Evolutionary conservation across 1,140 invertebrate species (phyloP).

Genomic region (Oreohelix idahoensis): DNA sequence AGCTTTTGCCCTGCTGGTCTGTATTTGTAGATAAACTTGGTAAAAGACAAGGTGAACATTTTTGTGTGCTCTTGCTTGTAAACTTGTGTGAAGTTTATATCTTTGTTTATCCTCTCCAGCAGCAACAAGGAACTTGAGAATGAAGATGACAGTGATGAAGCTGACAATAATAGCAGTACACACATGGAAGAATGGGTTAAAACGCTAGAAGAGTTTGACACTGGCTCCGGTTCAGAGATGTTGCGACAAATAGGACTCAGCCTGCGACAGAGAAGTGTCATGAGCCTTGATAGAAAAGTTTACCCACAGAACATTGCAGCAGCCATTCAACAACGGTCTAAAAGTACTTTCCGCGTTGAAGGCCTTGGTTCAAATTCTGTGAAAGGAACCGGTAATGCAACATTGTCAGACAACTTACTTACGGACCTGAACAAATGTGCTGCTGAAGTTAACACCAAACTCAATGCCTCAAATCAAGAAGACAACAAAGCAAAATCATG

Average conservation of each 20-base stretch:
- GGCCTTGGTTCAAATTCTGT: slow-evolving; percentile 12
- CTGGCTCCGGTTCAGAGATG: slow-evolving; percentile 60
- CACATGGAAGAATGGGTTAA: slow-evolving; percentile 61
- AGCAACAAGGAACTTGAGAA: neutral
- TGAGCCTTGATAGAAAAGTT: slow-evolving; percentile 58
- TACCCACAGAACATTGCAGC: slow-evolving; percentile 32
- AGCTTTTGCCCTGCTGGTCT: no score
- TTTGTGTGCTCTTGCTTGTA: no score
- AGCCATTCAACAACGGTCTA: neutral
- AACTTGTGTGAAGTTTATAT: no score
- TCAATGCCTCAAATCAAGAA: neutral
- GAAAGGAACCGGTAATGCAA: slow-evolving; percentile 19
- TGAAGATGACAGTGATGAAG: slow-evolving; percentile 20
- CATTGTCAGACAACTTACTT: neutral
- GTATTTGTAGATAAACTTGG: no score
- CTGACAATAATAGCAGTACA: slow-evolving; percentile 42
- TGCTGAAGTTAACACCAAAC: neutral
- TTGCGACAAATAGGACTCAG: slow-evolving; percentile 61
- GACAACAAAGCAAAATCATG: neutral
- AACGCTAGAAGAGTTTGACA: slow-evolving; percentile 60
- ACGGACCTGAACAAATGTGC: neutral
- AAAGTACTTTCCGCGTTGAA: neutral
- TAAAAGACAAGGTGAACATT: no score
- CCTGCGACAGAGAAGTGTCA: slow-evolving; percentile 55
- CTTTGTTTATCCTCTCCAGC: no score